phyloP scores from a whole-genome alignment of 2,888 invertebrate species.

The Seladonia tumulorum region DNA sequence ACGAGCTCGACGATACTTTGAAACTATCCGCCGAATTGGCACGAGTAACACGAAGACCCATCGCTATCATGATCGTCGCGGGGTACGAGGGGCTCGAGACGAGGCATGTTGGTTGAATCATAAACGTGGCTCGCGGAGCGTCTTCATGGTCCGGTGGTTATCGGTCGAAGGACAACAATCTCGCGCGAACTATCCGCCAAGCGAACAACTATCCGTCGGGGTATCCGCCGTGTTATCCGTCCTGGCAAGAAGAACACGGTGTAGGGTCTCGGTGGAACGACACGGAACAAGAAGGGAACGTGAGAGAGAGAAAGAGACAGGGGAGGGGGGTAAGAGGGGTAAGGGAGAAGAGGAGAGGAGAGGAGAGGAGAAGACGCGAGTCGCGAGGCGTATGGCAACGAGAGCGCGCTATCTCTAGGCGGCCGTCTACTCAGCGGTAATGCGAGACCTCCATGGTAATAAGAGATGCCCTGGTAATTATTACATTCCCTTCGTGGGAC shows the following conservation, averaged over 20 bases:
- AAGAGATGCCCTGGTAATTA: conserved; percentile 80
- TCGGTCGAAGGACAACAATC: conserved; percentile 38
- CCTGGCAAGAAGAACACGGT: conserved; percentile 42
- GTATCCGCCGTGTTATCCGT: conserved; percentile 21
- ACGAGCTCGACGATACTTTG: neutral
- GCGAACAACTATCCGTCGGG: conserved; percentile 48
- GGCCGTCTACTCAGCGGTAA: conserved; percentile 77
- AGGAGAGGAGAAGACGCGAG: neutral
- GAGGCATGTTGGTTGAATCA: neutral
- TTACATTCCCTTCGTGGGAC: conserved; percentile 73
- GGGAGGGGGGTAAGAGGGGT: neutral
- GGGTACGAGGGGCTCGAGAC: neutral
- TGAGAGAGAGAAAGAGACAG: conserved; percentile 55
- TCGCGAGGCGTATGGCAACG: conserved; percentile 5
- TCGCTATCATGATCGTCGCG: neutral
- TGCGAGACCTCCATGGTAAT: conserved; percentile 79
- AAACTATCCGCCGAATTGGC: neutral
- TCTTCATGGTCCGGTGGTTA: neutral
- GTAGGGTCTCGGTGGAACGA: conserved; percentile 2
- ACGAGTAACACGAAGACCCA: neutral
- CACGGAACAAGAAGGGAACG: conserved; percentile 33
- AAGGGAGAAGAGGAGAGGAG: neutral
- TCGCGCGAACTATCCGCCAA: conserved; percentile 44
- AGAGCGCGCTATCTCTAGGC: conserved; percentile 64
- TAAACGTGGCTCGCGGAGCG: neutral